Percentiles rank a stretch among this genome's conserved stretches.
Conservation (phyloP, 2,888 invertebrate genomes). For the Caprella mutica region DNA sequence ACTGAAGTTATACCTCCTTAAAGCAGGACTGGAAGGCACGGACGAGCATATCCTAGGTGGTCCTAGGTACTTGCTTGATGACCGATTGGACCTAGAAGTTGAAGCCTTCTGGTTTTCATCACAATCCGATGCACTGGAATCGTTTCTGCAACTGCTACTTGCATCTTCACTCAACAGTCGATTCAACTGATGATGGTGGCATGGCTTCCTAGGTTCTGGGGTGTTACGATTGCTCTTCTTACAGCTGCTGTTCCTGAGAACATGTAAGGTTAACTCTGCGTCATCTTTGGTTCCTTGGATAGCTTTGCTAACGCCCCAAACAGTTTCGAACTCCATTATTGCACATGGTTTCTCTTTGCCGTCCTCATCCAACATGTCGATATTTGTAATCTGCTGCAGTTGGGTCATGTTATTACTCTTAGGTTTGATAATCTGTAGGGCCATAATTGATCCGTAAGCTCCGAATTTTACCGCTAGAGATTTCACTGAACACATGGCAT, state of each 20-base stretch:
- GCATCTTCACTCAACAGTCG: background rate
- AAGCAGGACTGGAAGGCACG: background rate
- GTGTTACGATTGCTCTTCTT: background rate
- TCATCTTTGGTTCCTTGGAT: conserved; percentile 8
- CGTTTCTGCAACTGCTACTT: background rate
- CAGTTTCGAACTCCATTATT: conserved; percentile 67
- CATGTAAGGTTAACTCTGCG: conserved; percentile 13
- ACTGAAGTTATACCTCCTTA: background rate
- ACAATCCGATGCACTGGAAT: conserved; percentile 2
- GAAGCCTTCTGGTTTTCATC: background rate
- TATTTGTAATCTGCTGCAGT: conserved; percentile 61
- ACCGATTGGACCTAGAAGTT: too few relatives aligned
- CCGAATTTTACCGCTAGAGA: conserved; percentile 78
- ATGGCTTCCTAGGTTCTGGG: background rate
- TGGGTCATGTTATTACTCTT: conserved; percentile 83
- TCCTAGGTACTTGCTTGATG: background rate
- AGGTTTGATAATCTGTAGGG: conserved; percentile 68
- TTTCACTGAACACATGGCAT: conserved; percentile 73
- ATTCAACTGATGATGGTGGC: background rate
- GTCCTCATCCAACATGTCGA: too few relatives aligned
- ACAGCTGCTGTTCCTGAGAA: conserved; percentile 9
- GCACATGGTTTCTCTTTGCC: conserved; percentile 50
- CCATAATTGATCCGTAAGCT: conserved; percentile 74
- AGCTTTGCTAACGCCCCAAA: conserved; percentile 27
- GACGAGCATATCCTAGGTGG: background rate